Base-by-base conservation (phyloP, 2,797 vertebrate genomes). In the Siniperca scherzeri region DNA sequence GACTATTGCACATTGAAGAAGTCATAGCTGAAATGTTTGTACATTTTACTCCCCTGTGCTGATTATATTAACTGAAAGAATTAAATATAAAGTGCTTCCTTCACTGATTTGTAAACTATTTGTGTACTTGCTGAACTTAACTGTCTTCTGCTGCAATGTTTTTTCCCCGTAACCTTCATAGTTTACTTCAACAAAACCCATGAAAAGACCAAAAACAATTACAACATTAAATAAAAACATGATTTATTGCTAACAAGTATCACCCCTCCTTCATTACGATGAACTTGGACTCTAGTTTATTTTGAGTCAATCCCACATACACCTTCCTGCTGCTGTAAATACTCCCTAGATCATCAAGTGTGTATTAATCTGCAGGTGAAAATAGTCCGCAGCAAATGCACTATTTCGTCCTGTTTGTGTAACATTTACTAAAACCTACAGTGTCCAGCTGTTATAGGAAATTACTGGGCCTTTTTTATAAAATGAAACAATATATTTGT, bases 311-410 rank as follows among this genome's bases (percentile, higher is more conserved):
- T 72, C 40, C 22, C 16, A 27, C 3, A 52, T 4, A n/a, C 19
- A n/a, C 11, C 1, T 1, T 56, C 17, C 48, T 52, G 65, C 27
- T 38, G 7, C 11, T 69, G 50, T 33, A 70, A 25, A 42, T 27
- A 21, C 7, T 55, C 40, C 46, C 33, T 11, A 52, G 19, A 61
- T 14, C 12, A 33, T 0, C 13, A 1, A 72, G 46, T 55, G 27
- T 71, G 57, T 64, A 68, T 82, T 48, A 62, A 67, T 14, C 10
- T 22, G 1, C 65, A 40, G 22, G 30, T 46, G 27, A 27, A 59
- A 74, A 61, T 36, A 70, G 60, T 11, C 25, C 27, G 33, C 21
- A n/a, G 14, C 25, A 56, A 52, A 33, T 38, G 27, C 12, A 14
- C 2, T 42, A 13, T 42, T 42, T 42, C 12, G 6, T 40, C 36